Evolutionary conservation across 2,888 invertebrate species (phyloP).

Genomic region (Aphrophora alni): DNA sequence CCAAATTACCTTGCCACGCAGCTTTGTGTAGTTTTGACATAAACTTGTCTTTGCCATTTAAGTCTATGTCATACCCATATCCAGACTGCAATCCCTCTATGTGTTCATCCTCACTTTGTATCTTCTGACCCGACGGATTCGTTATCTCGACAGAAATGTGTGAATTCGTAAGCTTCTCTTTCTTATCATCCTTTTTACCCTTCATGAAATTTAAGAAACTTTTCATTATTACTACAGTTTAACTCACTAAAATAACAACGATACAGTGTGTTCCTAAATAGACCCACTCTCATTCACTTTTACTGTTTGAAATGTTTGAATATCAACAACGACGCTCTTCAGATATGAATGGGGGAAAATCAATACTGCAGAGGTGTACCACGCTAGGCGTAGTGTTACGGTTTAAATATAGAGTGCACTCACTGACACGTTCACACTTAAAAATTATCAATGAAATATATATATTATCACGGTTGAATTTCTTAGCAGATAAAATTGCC

Average conservation of each 20-base stretch:
- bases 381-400: background rate
- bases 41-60: slow-evolving; percentile 53
- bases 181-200: slow-evolving; percentile 53
- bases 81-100: slow-evolving; percentile 48
- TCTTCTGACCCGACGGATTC: slow-evolving; percentile 50
- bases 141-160: slow-evolving; percentile 49
- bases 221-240: slow-evolving; percentile 48
- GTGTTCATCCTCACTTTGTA: slow-evolving; percentile 50
- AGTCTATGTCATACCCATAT: slow-evolving; percentile 52
- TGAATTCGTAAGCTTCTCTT: slow-evolving; percentile 47
- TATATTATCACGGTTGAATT: too few relatives aligned
- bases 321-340: background rate
- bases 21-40: slow-evolving; percentile 54
- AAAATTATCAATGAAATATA: too few relatives aligned
- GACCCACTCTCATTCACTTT: background rate
- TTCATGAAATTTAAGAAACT: slow-evolving; percentile 55
- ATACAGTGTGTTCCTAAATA: background rate
- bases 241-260: background rate
- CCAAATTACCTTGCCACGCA: slow-evolving; percentile 54
- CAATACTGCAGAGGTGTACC: background rate
- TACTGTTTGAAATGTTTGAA: background rate
- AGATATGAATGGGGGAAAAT: background rate
- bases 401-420: background rate
- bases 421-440: background rate
- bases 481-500: too few relatives aligned